Conservation (phyloP, 2,797 vertebrate genomes). For the Tachyglossus aculeatus region DNA sequence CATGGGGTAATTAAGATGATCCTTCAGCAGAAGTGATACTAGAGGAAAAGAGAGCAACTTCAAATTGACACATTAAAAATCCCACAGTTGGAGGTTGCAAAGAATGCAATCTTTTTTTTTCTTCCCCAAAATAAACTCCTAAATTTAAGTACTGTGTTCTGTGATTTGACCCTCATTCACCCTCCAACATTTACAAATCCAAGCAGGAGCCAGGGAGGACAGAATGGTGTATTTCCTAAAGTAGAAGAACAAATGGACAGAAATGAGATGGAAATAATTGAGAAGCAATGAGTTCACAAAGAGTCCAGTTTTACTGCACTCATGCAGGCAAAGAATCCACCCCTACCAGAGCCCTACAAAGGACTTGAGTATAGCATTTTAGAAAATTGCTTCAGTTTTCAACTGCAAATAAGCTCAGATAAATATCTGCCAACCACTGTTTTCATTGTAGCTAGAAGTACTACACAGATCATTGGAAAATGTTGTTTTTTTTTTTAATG, state of each 20-base stretch:
- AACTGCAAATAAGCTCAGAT: background rate
- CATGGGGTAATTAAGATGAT: no score
- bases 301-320: background rate
- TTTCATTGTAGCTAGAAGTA: background rate
- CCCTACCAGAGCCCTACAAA: background rate
- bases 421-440: background rate
- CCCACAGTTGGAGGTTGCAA: no score
- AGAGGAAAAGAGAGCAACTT: no score
- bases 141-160: no score
- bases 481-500: background rate
- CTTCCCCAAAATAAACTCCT: no score
- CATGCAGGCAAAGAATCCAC: background rate
- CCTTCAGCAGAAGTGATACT: no score
- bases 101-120: no score
- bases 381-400: background rate
- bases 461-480: background rate
- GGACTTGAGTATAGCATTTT: background rate
- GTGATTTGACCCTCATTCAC: no score
- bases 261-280: background rate
- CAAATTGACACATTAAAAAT: no score
- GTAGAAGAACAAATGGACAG: background rate
- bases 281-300: background rate
- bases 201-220: background rate
- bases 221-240: background rate
- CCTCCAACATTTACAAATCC: no score